Evolutionary conservation across 2,888 invertebrate species (phyloP), one percentile per base, ranked within the genome.

Genomic region (Acholoe squamosa): DNA sequence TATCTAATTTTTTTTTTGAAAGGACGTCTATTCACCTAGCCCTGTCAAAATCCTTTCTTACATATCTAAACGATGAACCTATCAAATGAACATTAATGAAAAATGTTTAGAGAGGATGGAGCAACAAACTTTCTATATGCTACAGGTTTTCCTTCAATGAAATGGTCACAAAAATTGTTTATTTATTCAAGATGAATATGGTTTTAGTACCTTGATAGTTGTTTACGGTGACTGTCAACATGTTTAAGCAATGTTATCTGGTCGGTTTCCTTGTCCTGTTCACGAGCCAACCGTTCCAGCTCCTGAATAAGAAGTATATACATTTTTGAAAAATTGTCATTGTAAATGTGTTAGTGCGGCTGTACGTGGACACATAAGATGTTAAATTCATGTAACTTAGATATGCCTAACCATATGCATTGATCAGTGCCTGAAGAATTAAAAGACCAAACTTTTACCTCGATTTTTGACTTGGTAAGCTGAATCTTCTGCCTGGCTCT

Each of bases 221-320:
- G 93, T 90, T 95, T 94, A 90, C 93, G 93, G 84, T 94, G 94
- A 89, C 93, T 95, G 71, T 95, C 94, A 14, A 94, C 94, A 93
- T 95, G 94, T 91, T 94, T 94, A 89, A 94, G 91, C 7, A 95
- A 93, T 19, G 94, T 94, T 77, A 93, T 92, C 92, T 94, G 93
- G 91, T 95, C 95, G 31, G 94, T 92, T 56, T 94, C 94, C 84
- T 93, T 93, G 77, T 95, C 95, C 91, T 95, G 95, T 91, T 95
- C 95, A 61, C 92, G 92, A 0, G 94, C 95, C 52, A 95, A 92
- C 52, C 93, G 91, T 84, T 95, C 95, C 89, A 95, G 86, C 16
- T 92, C 92, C 90, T 91, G 51, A n/a, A 91, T 25, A 86, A 22
- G 25, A 77, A 61, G n/a, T n/a, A n/a, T n/a, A n/a, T n/a, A n/a